Conservation (phyloP, 2,113 vertebrate genomes). For the Archilochus colubris region DNA sequence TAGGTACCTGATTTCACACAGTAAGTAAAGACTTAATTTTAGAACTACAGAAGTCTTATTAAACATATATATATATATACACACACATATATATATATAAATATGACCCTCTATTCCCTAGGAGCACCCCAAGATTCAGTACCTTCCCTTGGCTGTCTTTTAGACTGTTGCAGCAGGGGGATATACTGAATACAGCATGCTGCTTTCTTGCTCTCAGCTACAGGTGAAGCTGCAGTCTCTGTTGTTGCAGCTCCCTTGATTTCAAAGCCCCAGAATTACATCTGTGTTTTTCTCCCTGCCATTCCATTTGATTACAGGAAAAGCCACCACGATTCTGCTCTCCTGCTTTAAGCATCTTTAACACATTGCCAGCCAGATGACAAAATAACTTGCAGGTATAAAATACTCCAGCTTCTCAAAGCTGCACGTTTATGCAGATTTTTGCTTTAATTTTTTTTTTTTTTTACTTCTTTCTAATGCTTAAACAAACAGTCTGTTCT, state of each 20-base stretch:
- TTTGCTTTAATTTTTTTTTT: not conserved
- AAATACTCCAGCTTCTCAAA: not conserved
- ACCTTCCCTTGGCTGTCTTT: not conserved
- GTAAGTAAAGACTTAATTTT: not conserved
- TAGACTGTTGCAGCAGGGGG: not conserved
- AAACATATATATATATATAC: not conserved
- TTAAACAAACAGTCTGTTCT: not conserved
- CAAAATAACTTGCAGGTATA: not conserved
- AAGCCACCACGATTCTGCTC: not conserved
- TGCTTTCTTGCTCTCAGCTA: not conserved
- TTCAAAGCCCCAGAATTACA: not conserved
- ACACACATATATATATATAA: not conserved
- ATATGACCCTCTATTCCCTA: not conserved
- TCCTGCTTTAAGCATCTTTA: not conserved
- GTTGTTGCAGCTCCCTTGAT: not conserved
- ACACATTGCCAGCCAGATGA: not conserved
- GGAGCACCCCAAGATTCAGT: not conserved
- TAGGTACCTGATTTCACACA: not conserved
- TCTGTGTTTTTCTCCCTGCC: not conserved
- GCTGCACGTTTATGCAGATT: not conserved
- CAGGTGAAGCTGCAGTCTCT: conserved; percentile 16
- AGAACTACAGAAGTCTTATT: not conserved
- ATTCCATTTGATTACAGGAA: not conserved
- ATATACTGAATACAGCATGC: not conserved
- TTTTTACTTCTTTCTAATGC: not conserved